phyloP scores from a whole-genome alignment of 2,888 invertebrate genomes.

The Ormyrus rosae region DNA sequence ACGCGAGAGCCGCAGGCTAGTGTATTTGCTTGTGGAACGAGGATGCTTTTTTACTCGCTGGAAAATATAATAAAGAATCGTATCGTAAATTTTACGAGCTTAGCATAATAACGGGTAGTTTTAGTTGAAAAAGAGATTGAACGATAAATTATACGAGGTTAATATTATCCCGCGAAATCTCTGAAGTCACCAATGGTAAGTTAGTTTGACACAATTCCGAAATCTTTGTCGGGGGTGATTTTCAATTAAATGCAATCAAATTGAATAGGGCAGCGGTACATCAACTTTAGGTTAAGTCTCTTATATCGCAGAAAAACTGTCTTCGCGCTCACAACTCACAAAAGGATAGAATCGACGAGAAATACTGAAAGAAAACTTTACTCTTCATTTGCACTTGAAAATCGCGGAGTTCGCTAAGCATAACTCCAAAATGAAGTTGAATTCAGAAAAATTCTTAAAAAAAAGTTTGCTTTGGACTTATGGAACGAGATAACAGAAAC shows the following conservation, averaged over 20 bases:
- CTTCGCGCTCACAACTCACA: background rate
- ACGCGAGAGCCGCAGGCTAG: too few species aligned
- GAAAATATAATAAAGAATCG: too few species aligned
- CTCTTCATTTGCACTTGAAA: slow-evolving; percentile 33
- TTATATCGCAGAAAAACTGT: slow-evolving; percentile 8
- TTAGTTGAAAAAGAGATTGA: too few species aligned
- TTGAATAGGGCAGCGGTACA: background rate
- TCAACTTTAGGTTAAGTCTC: slow-evolving; percentile 16
- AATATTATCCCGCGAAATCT: background rate
- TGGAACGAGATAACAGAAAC: background rate
- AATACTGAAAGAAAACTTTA: slow-evolving; percentile 16
- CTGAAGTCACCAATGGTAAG: background rate
- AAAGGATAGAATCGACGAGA: background rate
- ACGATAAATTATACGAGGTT: background rate
- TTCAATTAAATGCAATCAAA: slow-evolving; percentile 20
- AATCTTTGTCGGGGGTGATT: background rate
- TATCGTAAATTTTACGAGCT: too few species aligned
- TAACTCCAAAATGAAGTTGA: slow-evolving; percentile 1
- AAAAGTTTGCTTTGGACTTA: slow-evolving; percentile 13
- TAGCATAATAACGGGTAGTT: too few species aligned
- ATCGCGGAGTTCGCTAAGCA: slow-evolving; percentile 5
- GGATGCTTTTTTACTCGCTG: too few species aligned
- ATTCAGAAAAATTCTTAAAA: slow-evolving; percentile 23
- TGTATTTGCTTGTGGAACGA: too few species aligned
- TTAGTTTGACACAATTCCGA: slow-evolving; percentile 2